Evolutionary conservation across 2,797 vertebrate species (phyloP).

Genomic region (Notoglanidium macrostoma): DNA sequence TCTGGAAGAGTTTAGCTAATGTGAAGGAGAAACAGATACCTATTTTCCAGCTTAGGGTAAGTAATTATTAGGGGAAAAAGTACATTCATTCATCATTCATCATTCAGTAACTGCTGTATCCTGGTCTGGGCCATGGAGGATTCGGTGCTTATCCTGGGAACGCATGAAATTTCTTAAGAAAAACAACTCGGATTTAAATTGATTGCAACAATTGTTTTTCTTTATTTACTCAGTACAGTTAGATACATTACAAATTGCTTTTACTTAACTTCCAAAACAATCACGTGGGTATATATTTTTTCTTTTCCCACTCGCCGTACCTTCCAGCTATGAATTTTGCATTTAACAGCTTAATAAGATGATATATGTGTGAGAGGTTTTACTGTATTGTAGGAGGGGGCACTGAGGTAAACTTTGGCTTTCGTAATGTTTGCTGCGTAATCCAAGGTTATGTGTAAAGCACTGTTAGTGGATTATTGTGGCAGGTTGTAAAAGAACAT

Average conservation of each 20-base stretch:
- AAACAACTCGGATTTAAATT: constrained; percentile 37
- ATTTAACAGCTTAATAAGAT: constrained; percentile 41
- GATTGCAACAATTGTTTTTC: constrained; percentile 34
- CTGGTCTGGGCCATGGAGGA: not conserved
- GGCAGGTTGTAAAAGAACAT: constrained; percentile 70
- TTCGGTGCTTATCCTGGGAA: not conserved
- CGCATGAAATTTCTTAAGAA: not conserved
- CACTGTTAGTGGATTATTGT: constrained; percentile 72
- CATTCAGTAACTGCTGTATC: not conserved
- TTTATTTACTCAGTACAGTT: constrained; percentile 34
- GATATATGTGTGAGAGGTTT: constrained; percentile 31
- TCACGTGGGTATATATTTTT: not conserved
- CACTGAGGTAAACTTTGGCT: constrained; percentile 66
- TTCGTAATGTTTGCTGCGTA: constrained; percentile 60
- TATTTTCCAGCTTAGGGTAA: not conserved
- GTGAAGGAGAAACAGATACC: constrained; percentile 11
- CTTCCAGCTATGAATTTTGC: constrained; percentile 20
- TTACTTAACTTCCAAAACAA: constrained; percentile 35
- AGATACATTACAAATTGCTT: constrained; percentile 29
- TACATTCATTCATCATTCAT: constrained; percentile 18
- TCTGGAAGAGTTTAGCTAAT: constrained; percentile 5
- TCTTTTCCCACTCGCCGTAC: not conserved
- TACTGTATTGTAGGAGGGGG: constrained; percentile 30
- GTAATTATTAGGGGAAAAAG: constrained; percentile 6
- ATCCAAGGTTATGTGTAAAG: constrained; percentile 71